A percentile compares a stretch with the other conserved stretches of the same genome.
These are phyloP conservation scores for Cylloceria caligata DNA, from an alignment of 2,888 invertebrate species.

Conservation along the genomic window DNA sequence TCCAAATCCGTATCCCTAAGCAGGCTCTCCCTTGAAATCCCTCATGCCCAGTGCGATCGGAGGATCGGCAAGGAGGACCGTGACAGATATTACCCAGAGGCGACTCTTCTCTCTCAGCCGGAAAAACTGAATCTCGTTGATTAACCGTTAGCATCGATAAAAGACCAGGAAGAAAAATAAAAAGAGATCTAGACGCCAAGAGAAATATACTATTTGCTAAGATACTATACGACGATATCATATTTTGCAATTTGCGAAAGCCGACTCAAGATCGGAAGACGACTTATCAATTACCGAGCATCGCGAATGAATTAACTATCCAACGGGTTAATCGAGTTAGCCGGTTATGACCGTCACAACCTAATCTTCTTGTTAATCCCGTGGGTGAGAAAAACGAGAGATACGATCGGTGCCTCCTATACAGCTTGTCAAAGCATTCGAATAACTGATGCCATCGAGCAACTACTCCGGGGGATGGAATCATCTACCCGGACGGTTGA, in stretches of 20 bases:
- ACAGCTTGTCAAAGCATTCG: not conserved
- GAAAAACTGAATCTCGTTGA: conserved; percentile 83
- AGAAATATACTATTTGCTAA: conserved; percentile 2
- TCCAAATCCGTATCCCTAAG: conserved; percentile 78
- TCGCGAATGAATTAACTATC: conserved; percentile 79
- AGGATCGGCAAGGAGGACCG: conserved; percentile 54
- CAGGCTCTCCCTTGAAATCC: conserved; percentile 64
- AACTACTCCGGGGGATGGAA: conserved; percentile 14
- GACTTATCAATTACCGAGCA: conserved; percentile 72
- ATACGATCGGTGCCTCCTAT: not conserved
- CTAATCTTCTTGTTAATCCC: conserved; percentile 67
- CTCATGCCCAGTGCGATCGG: conserved; percentile 55
- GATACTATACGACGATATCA: conserved; percentile 37
- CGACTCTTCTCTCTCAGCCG: conserved; percentile 72
- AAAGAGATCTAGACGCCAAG: conserved; percentile 40
- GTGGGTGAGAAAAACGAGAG: not conserved
- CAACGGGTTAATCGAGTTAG: conserved; percentile 77
- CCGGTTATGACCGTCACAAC: conserved; percentile 73
- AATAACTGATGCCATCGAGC: conserved; percentile 14
- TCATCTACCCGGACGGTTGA: conserved; percentile 14
- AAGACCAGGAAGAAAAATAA: conserved; percentile 40
- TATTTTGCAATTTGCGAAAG: conserved; percentile 55
- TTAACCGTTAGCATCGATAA: conserved; percentile 76
- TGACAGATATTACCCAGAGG: conserved; percentile 42
- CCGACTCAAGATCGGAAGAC: conserved; percentile 17